Evolutionary conservation across 2,888 invertebrate genomes (phyloP), one percentile per base, ranked within the genome.

Genomic region (Microdon myrmicae): DNA sequence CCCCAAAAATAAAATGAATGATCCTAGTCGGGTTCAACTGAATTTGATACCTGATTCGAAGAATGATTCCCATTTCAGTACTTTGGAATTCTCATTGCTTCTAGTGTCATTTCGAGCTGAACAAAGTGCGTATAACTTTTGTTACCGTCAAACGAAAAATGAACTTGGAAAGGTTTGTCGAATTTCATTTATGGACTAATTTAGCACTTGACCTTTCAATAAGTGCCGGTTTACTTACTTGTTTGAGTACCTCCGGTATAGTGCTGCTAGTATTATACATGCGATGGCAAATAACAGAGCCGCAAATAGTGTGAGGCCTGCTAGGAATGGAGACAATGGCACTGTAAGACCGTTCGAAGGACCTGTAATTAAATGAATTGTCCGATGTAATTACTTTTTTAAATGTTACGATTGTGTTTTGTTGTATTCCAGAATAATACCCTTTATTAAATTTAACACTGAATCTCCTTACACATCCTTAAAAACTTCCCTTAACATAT

Each of bases 291-390:
- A 88, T 44, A 92, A 81, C 38, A 90, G 82, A 2, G 89, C 90
- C 12, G 90, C 90, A 75, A 88, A 88, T 4, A 89, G 87, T 48
- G 90, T 87, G 69, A 92, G 83, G 1, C 89, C 90, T 4, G 90
- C 86, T 54, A 92, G 82, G 45, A 92, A 83, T 8, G 91, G 91
- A 68, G 89, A 90, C 73, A 91, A 83, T 8, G 87, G 86, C 64
- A 89, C 83, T 4, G 83, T 80, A 69, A 83, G 83, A 55, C 84
- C 84, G 19, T 81, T 81, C 10, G 84, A 83, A 72, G 85, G 83
- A 71, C 88, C 89, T 89, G 80, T 0, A 78, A 74, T 60, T 49
- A 55, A 35, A 67, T 28, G 31, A n/a, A 37, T 25, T 26, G 4
- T 26, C 12, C 6, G 26, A 26, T 26, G 9, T 26, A 1, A 2